phyloP scores from a whole-genome alignment of 2,797 vertebrate genomes.

The Lacerta agilis region DNA sequence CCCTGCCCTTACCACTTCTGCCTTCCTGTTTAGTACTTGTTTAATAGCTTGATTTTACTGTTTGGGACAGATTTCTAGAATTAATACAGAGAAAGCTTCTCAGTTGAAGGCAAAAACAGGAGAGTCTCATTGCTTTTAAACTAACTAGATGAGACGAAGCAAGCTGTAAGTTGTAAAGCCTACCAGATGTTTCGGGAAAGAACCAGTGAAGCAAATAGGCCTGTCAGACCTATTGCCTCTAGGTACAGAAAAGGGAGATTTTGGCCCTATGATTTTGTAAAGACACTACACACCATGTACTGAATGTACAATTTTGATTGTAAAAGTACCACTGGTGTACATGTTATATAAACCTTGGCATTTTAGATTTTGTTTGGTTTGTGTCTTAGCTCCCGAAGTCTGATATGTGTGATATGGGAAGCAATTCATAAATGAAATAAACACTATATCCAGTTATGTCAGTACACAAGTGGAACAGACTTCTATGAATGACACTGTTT shows the following conservation, averaged over 20 bases:
- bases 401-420: too few relatives aligned
- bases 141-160: neutral
- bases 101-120: neutral
- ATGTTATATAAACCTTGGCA: neutral
- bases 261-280: neutral
- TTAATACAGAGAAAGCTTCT: neutral
- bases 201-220: neutral
- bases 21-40: neutral
- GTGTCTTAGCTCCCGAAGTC: neutral
- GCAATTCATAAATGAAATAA: too few relatives aligned
- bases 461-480: too few relatives aligned
- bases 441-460: too few relatives aligned
- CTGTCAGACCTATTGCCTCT: neutral
- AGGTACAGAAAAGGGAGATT: neutral
- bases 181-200: conserved; percentile 17
- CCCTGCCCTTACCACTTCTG: neutral
- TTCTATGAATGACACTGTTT: too few relatives aligned
- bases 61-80: conserved; percentile 8
- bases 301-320: neutral
- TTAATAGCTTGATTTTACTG: conserved; percentile 12
- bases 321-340: neutral
- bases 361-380: neutral
- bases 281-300: neutral
- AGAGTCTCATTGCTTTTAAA: neutral
- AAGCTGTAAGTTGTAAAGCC: conserved; percentile 9